A percentile compares a stretch with the other conserved stretches of the same genome.
These are phyloP conservation scores for Atherinomorus stipes DNA, from an alignment of 2,113 vertebrate genomes.

Conservation along the genomic window DNA sequence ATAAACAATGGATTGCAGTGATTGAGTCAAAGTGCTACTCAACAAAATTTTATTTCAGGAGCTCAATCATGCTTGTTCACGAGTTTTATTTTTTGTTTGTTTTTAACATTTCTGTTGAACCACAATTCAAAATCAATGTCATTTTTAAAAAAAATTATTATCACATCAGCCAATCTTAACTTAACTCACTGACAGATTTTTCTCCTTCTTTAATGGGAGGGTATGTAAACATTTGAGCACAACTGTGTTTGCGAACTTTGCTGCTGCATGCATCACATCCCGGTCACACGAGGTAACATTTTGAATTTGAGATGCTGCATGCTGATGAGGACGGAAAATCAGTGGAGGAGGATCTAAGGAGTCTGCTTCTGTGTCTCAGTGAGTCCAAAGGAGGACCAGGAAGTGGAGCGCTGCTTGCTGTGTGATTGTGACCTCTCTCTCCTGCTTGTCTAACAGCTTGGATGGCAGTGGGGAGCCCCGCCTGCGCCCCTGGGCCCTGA, in stretches of 20 bases:
- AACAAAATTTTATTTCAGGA: too few species aligned
- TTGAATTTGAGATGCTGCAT: neutral
- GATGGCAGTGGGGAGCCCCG: slow-evolving; percentile 62
- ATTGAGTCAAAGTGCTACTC: too few species aligned
- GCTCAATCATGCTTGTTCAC: too few species aligned
- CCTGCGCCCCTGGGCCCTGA: slow-evolving; percentile 63
- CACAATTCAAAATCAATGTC: too few species aligned
- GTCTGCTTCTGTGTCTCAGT: neutral
- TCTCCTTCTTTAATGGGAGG: too few species aligned
- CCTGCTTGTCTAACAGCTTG: slow-evolving; percentile 65
- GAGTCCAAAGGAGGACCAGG: slow-evolving; percentile 36
- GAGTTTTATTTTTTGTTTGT: too few species aligned
- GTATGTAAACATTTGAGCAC: too few species aligned
- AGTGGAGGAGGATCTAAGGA: slow-evolving; percentile 6
- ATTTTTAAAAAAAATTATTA: too few species aligned
- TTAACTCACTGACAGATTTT: too few species aligned
- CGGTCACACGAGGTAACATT: slow-evolving; percentile 39
- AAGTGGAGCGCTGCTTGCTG: slow-evolving; percentile 53
- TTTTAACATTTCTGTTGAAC: too few species aligned
- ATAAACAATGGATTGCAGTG: too few species aligned
- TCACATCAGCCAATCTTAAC: too few species aligned
- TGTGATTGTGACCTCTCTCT: slow-evolving; percentile 66
- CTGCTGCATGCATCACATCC: slow-evolving; percentile 4
- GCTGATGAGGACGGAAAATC: neutral
- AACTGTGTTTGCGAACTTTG: neutral